Base-by-base conservation (phyloP, 2,113 vertebrate species). In the Tupaia chinensis region DNA sequence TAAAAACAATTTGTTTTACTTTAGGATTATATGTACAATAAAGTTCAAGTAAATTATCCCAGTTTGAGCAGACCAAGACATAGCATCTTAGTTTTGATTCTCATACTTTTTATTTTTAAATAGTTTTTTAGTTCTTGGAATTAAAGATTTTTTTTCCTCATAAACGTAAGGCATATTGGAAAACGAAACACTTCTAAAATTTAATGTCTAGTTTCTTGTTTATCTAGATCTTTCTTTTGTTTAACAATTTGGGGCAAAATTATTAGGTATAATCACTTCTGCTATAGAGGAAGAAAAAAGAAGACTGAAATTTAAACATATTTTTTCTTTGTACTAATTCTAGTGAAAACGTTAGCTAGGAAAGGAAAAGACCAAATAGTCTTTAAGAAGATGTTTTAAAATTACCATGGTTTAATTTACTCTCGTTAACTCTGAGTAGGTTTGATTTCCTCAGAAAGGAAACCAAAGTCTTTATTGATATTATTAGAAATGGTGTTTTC, bases 381-480 rank as follows among this genome's bases (percentile, higher is more conserved):
- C 70, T 94, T 87, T 68, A 90, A 86, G 69, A 81, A 77, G 32
- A 68, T 84, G 32, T 95, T 93, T 94, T 60, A 95, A 92, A 94
- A 72, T 87, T 63, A 34, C 27, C 9, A 3, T 61, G 65, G 29
- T 90, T 88, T 94, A 90, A 79, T 85, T 91, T 87, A 76, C 13
- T 88, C 15, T 86, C 83, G 9, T 89, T 94, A 89, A 85, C 9
- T 89, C 32, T 17, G 29, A 68, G 17, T 68, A 68, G 58, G 29
- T 87, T 20, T 87, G 74, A 78, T 80, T 86, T 90, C 34, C 44
- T 93, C 80, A 34, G 56, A 95, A 93, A 93, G 58, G 70, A 95
- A 84, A 65, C 17, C 16, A 58, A 19, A 22, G 53, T 80, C 44
- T 91, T 82, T 27, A 54, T 61, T 88, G 72, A 74, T 84, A 23